These are phyloP conservation scores for Vimba vimba DNA, from an alignment of 2,113 vertebrate species.

Conservation along the genomic window DNA sequence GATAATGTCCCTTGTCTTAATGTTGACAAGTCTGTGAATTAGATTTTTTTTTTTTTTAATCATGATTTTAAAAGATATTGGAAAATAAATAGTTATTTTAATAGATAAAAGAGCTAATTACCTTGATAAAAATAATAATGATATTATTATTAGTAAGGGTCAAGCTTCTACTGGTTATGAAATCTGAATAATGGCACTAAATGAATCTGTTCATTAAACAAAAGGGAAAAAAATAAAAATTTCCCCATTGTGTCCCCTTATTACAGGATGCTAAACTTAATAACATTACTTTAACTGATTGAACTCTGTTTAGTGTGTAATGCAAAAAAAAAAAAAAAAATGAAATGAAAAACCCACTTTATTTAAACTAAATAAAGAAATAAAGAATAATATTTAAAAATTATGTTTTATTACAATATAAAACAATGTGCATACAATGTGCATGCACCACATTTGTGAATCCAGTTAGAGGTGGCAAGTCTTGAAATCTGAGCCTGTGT, in stretches of 20 bases:
- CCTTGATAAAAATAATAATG: too few species aligned
- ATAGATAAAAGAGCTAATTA: background rate
- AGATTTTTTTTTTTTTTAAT: background rate
- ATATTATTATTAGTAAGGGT: background rate
- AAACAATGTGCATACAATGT: background rate
- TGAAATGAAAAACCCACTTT: background rate
- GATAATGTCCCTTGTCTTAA: background rate
- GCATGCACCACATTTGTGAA: background rate
- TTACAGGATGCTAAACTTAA: background rate
- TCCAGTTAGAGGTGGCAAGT: background rate
- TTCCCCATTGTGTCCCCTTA: background rate
- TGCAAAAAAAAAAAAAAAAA: background rate
- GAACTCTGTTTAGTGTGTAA: background rate
- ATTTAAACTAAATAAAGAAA: background rate
- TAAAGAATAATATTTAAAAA: background rate
- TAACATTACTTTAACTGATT: background rate
- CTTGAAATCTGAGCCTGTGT: slow-evolving; percentile 25
- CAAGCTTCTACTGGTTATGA: background rate
- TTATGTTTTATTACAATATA: background rate
- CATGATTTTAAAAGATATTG: background rate
- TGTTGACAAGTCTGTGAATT: background rate
- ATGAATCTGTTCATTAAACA: background rate
- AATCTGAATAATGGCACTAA: background rate
- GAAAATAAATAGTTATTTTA: background rate
- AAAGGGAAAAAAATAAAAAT: background rate